phyloP scores from a whole-genome alignment of 1,140 invertebrate genomes.

The Trissolcus basalis region DNA sequence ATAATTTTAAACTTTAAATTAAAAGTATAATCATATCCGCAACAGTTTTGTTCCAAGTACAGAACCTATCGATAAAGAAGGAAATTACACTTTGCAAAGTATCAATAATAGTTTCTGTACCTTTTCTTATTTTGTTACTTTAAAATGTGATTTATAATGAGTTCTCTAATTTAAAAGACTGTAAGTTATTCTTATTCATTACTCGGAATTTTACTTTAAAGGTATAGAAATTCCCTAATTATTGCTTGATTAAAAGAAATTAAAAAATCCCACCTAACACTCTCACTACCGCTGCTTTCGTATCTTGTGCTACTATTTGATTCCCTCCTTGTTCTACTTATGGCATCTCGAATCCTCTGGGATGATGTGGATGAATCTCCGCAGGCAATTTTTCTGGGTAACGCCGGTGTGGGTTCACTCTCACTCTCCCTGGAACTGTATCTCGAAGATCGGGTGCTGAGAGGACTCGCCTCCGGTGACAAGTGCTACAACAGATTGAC shows the following conservation, averaged over 20 bases:
- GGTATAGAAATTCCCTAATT: too few species aligned
- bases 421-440: conserved; percentile 75
- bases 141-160: too few species aligned
- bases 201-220: too few species aligned
- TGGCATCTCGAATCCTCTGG: conserved; percentile 73
- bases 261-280: conserved; percentile 64
- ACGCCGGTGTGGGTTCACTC: conserved; percentile 73
- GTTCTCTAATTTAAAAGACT: too few species aligned
- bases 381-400: conserved; percentile 67
- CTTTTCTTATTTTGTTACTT: too few species aligned
- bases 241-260: neutral
- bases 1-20: too few species aligned
- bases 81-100: too few species aligned
- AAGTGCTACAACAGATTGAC: conserved; percentile 63
- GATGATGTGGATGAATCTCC: conserved; percentile 71
- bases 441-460: conserved; percentile 73
- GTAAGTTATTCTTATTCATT: too few species aligned
- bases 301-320: conserved; percentile 73
- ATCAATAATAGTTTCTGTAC: too few species aligned
- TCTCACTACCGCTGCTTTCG: conserved; percentile 74
- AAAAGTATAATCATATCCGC: too few species aligned
- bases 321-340: conserved; percentile 72
- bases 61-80: too few species aligned
- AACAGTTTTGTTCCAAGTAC: too few species aligned
- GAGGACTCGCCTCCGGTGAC: conserved; percentile 73